Evolutionary conservation across 2,113 vertebrate species (phyloP).

Genomic region (Nothocercus nigrocapillus): DNA sequence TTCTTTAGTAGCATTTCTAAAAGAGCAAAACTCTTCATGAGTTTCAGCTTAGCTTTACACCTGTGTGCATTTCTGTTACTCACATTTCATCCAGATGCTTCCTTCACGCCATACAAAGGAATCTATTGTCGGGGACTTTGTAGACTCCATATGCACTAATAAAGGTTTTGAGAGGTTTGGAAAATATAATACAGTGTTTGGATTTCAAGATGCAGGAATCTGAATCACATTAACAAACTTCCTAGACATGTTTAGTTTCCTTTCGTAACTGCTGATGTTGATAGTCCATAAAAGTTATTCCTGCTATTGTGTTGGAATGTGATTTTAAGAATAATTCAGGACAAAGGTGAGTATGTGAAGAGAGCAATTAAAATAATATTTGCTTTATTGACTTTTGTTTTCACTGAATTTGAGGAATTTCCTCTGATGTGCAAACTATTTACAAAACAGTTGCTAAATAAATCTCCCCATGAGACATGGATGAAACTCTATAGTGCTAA

Average conservation of each 20-base stretch:
- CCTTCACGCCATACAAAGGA: slow-evolving; percentile 39
- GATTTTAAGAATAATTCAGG: slow-evolving; percentile 14
- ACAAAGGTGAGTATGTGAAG: not conserved
- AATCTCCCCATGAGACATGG: slow-evolving; percentile 69
- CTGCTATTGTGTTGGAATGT: not conserved
- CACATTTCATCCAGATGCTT: slow-evolving; percentile 62
- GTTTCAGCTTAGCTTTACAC: not conserved
- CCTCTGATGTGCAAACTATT: slow-evolving; percentile 12
- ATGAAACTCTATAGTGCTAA: slow-evolving; percentile 67
- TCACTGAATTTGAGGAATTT: not conserved
- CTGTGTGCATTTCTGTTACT: slow-evolving; percentile 44
- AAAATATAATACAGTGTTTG: slow-evolving; percentile 6
- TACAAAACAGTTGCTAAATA: slow-evolving; percentile 42
- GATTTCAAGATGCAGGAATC: slow-evolving; percentile 16
- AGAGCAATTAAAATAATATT: not conserved
- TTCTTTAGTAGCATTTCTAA: not conserved
- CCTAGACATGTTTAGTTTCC: not conserved
- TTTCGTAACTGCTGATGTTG: not conserved
- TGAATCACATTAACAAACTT: slow-evolving; percentile 11
- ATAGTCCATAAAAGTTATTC: not conserved
- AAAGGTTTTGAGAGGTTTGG: slow-evolving; percentile 34
- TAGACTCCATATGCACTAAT: not conserved
- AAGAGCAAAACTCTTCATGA: not conserved
- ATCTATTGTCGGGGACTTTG: slow-evolving; percentile 16
- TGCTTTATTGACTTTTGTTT: not conserved